phyloP scores from a whole-genome alignment of 1,140 invertebrate species.

The Phortica variegata region DNA sequence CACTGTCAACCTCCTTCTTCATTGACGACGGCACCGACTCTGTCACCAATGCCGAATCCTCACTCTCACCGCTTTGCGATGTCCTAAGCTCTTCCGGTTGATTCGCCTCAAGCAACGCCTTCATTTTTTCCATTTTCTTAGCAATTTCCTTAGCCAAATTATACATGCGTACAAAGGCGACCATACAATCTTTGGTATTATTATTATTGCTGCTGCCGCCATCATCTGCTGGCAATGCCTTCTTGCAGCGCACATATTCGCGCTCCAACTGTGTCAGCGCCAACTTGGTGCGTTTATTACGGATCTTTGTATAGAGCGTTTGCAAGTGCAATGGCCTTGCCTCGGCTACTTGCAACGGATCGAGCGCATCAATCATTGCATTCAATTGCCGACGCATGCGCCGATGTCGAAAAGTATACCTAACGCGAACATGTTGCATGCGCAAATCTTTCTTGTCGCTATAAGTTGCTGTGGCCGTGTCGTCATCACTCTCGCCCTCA shows the following conservation, averaged over 20 bases:
- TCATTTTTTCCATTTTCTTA: constrained; percentile 51
- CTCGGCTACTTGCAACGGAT: constrained; percentile 30
- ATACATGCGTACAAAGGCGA: constrained; percentile 45
- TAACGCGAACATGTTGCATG: constrained; percentile 30
- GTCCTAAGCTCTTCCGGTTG: constrained; percentile 14
- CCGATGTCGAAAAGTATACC: constrained; percentile 23
- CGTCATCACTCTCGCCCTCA: background rate
- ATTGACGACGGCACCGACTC: no score
- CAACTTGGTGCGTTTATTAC: constrained; percentile 33
- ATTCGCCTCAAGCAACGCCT: constrained; percentile 37
- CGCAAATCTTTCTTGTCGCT: constrained; percentile 17
- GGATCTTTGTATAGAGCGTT: constrained; percentile 28
- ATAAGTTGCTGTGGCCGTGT: background rate
- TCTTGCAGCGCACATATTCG: constrained; percentile 43
- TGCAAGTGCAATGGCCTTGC: constrained; percentile 22
- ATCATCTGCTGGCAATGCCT: constrained; percentile 38
- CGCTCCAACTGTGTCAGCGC: constrained; percentile 30
- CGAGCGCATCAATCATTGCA: constrained; percentile 21
- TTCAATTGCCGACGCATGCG: constrained; percentile 16
- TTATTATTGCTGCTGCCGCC: background rate
- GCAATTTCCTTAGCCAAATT: constrained; percentile 44
- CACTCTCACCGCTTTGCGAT: no score
- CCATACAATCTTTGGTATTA: constrained; percentile 33
- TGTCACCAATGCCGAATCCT: no score
- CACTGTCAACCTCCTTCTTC: background rate